Base-by-base conservation (phyloP, 2,888 invertebrate genomes). In the Caenorhabditis zanzibari region DNA sequence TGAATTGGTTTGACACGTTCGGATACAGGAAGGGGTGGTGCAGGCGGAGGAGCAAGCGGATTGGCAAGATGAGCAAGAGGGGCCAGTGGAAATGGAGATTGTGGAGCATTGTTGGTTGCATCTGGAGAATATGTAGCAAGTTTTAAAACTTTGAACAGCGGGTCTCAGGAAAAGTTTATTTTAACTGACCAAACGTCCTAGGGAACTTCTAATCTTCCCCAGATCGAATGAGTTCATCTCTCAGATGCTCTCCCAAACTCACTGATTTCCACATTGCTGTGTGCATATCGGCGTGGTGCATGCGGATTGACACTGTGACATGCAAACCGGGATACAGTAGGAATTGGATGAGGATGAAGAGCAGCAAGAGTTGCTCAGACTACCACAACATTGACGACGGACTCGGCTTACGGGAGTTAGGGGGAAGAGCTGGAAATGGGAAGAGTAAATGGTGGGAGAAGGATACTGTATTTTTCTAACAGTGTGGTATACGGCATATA, bases 21-120 rank as follows among this genome's bases (percentile, higher is more conserved):
- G 76, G 41, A 66, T 68, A 38, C 82, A 82, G 6, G 82, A 64
- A 0, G 82, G 76, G 7, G 76, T 77, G 9, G 82, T 68, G 49
- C 82, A 82, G 2, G 76, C 82, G 14, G 71, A 72, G 0, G 82
- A 82, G 73, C 82, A 82, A 10, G 82, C 82, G 9, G 76, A 77
- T 73, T 82, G 82, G 41, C 82, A 82, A 2, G 82, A 77, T 16
- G 76, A 77, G 68, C 82, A 82, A 0, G 71, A 64, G 0, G 79
- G 56, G 7, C 58, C 49, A 32, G 72, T 19, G 14, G 76, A 74
- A 26, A 77, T 72, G 19, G 61, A 19, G 16, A 80, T 10, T 0
- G 54, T 26, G 12, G 38, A 3, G 66, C 80, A 73, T 52, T 80
- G 73, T 59, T 73, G 80, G 24, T 73, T 73, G 52, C 80, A 73